These are phyloP conservation scores for Micromesistius poutassou DNA, from an alignment of 2,797 vertebrate species.

Conservation along the genomic window DNA sequence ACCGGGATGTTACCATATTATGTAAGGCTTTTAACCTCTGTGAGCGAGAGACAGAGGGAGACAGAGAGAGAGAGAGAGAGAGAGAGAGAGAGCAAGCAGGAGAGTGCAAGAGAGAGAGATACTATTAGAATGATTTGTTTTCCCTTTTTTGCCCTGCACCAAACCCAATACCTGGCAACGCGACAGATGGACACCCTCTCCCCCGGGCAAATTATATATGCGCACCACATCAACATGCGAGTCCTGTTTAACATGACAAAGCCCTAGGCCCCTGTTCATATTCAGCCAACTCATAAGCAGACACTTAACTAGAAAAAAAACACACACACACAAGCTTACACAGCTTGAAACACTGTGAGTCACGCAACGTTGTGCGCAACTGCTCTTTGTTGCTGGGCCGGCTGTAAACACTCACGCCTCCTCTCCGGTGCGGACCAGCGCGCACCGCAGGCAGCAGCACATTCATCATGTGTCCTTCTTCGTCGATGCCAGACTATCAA, in stretches of 20 bases:
- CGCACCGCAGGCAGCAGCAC: slow-evolving; percentile 28
- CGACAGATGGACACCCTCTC: slow-evolving; percentile 28
- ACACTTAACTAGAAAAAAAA: not conserved
- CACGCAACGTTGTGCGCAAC: not conserved
- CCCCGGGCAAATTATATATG: not conserved
- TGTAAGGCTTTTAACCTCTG: slow-evolving; percentile 73
- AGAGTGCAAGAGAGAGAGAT: slow-evolving; percentile 59
- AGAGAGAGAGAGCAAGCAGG: slow-evolving; percentile 3
- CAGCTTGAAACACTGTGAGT: not conserved
- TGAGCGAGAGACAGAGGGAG: slow-evolving; percentile 42
- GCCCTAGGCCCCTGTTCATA: not conserved
- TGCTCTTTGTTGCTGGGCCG: slow-evolving; percentile 28
- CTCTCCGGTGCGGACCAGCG: not conserved
- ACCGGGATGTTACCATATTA: slow-evolving; percentile 68
- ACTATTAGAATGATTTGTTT: slow-evolving; percentile 11
- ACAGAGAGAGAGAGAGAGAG: slow-evolving; percentile 18
- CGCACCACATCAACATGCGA: not conserved
- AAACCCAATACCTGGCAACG: slow-evolving; percentile 57
- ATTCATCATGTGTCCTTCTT: slow-evolving; percentile 33
- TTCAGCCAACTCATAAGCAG: not conserved
- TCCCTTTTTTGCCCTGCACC: slow-evolving; percentile 71
- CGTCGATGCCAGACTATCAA: slow-evolving; percentile 32
- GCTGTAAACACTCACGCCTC: slow-evolving; percentile 8
- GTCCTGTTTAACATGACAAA: not conserved
- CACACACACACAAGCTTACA: slow-evolving; percentile 7